Base-by-base conservation (phyloP, 2,888 invertebrate genomes). In the Polydrusus pterygomalis region DNA sequence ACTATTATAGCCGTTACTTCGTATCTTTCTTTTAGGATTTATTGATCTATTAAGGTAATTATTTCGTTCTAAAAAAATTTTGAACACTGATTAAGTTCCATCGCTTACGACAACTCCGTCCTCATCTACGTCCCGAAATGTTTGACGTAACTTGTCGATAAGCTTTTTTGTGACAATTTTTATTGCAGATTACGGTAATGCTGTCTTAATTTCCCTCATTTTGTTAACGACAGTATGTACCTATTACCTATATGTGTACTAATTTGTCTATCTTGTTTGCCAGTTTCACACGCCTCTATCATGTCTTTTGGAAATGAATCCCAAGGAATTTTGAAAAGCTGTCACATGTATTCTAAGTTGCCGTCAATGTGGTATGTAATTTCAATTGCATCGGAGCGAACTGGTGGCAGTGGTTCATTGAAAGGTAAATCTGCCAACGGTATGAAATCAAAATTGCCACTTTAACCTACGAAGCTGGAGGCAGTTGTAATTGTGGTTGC, bases 101-200 rank as follows among this genome's bases (percentile, higher is more conserved):
- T 82, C 79, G 2, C 80, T 81, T 11, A 82, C 25, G 2, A 76
- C 76, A 10, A 79, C 74, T 13, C 80, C 80, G 64, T 83, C 80
- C 18, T 80, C 79, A 72, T 82, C 81, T 8, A 70, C 47, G 71
- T 83, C 82, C 70, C 72, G n/a, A 67, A 82, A 82, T n/a, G 70
- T 72, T 58, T 71, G 38, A 10, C 82, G 81, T 75, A 77, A 82
- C 68, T 77, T 78, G 7, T 78, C 70, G 10, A 79, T 73, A 9
- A 82, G 64, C 73, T 82, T 79, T 49, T 70, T 70, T 43, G 80
- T 79, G 1, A 77, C 71, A 6, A 70, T 47, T 72, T 81, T 81
- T 17, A 82, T 79, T 10, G 79, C 78, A 68, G 75, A 78, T 10
- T 70, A 43, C 9, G 80, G 78, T 64, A 82, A 79, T n/a, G 45